Conservation (phyloP, 2,888 invertebrate species). For the Pterostichus niger region DNA sequence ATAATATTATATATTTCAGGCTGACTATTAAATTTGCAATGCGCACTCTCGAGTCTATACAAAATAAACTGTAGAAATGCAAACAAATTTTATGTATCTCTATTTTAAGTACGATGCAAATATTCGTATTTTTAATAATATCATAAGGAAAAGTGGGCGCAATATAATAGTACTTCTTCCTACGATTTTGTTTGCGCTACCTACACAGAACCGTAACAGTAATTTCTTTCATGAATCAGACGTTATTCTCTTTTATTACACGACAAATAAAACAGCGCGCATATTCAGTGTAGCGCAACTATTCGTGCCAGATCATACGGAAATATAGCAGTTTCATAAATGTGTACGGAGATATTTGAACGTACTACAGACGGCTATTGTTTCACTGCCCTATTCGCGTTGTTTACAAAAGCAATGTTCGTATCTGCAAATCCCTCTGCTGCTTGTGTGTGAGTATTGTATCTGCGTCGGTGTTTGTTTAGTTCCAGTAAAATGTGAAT, state of each 20-base stretch:
- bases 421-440: conserved; percentile 45
- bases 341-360: conserved; percentile 29
- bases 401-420: conserved; percentile 30
- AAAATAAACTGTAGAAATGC: background rate
- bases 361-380: conserved; percentile 30
- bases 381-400: conserved; percentile 30
- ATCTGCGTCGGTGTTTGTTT: background rate
- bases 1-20: background rate
- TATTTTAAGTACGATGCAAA: conserved; percentile 2
- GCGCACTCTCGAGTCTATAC: background rate
- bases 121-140: conserved; percentile 20
- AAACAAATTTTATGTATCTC: conserved; percentile 7
- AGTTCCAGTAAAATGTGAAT: background rate
- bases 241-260: conserved; percentile 43
- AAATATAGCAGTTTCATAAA: conserved; percentile 52
- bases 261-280: conserved; percentile 27
- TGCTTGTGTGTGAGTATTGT: background rate
- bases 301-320: conserved; percentile 50
- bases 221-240: conserved; percentile 44
- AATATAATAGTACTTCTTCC: conserved; percentile 6
- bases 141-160: conserved; percentile 17
- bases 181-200: conserved; percentile 33
- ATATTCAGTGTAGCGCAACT: conserved; percentile 23
- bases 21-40: background rate
- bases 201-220: conserved; percentile 42